Evolutionary conservation across 2,113 vertebrate species (phyloP), one percentile per base, ranked within the genome.

Genomic region (Erpornis zantholeuca): DNA sequence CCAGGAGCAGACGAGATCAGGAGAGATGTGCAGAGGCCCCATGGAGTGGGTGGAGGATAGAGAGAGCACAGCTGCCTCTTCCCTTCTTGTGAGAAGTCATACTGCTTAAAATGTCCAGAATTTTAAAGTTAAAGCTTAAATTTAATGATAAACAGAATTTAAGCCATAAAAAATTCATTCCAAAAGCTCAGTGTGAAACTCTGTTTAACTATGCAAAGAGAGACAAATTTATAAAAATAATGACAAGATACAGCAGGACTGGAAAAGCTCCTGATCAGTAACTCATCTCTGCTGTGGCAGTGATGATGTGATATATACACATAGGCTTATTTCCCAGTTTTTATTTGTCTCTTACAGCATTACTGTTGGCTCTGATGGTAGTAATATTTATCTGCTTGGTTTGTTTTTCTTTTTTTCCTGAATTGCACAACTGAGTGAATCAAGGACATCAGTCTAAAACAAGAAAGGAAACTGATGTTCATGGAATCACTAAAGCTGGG

Each of bases 281-380:
- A 36, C 71, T 94, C 88, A 42, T 84, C 60, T 94, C 56, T 0
- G 1, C 68, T 68, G 85, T 56, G 50, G 75, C 90, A 93, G 69
- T 75, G 79, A 87, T 65, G 85, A 88, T 79, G 76, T 88, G 94
- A 86, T 88, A 94, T 35, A 92, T 81, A 95, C 85, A 88, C 92
- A 86, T 44, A 96, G 94, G 93, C 92, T 96, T 96, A 86, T 82
- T 96, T 96, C 93, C 92, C 96, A 92, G 92, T 75, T 92, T 95
- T 86, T 83, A 94, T 93, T 96, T 96, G 71, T 96, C 82, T 92
- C 52, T 87, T 86, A 73, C 85, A 88, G 82, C 90, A 38, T 64
- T 93, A 38, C 75, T 90, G 38, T 73, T 96, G 93, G 90, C 85
- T 92, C 68, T 88, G 68, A 66, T 85, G 75, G 82, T 60, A 66